A percentile compares a stretch with the other conserved stretches of the same genome.
Conservation (phyloP, 1,140 invertebrate genomes). For the Riptortus pedestris region DNA sequence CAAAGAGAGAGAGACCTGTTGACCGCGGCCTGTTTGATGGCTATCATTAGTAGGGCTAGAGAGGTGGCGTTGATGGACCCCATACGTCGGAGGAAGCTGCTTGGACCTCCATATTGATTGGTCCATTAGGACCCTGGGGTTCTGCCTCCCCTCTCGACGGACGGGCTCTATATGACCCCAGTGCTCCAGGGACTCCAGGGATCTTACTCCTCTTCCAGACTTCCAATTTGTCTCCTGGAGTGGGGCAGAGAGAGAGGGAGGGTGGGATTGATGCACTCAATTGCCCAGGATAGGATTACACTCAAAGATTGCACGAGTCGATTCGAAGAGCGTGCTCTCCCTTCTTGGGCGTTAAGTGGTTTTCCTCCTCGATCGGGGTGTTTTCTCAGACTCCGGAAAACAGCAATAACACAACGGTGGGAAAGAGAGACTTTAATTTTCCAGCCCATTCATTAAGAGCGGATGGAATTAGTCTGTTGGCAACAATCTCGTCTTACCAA, state of each 20-base stretch:
- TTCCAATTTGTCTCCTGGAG: constrained; percentile 15
- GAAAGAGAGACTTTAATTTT: constrained; percentile 10
- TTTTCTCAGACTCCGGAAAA: neutral
- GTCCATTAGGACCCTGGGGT: neutral
- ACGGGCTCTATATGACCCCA: too few species aligned
- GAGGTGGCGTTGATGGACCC: neutral
- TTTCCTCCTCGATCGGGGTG: neutral
- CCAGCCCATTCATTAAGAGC: constrained; percentile 8
- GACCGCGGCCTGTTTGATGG: neutral
- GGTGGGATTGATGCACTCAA: constrained; percentile 11
- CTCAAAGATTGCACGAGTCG: neutral
- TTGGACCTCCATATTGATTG: constrained; percentile 2
- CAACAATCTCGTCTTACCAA: neutral
- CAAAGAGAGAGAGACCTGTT: constrained; percentile 5
- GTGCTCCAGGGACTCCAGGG: neutral
- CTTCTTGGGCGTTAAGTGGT: constrained; percentile 7
- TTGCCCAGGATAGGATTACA: constrained; percentile 10
- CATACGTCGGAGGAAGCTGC: too few species aligned
- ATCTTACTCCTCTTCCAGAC: neutral
- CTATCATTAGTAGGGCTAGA: too few species aligned
- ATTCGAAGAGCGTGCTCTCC: neutral
- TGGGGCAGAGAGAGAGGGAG: neutral
- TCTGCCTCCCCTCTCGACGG: too few species aligned
- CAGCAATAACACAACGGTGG: neutral
- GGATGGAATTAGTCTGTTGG: neutral